Evolutionary conservation across 2,888 invertebrate genomes (phyloP).

Genomic region (Steinernema carpocapsae): DNA sequence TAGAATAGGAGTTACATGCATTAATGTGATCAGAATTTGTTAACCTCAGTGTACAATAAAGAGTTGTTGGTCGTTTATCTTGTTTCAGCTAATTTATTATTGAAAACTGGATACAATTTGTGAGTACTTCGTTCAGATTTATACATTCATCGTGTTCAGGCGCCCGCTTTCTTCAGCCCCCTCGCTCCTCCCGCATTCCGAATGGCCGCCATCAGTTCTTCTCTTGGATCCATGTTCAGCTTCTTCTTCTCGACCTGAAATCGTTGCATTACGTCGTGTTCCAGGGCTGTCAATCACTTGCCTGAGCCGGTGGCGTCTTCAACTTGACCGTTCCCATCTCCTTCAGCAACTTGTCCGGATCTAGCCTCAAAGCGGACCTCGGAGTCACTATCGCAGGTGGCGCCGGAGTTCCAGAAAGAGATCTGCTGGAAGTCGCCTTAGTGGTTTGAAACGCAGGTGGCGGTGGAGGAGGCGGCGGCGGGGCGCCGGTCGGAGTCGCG

Average conservation of each 20-base stretch:
- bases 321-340: constrained; percentile 23
- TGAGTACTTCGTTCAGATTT: background rate
- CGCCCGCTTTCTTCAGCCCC: background rate
- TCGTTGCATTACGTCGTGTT: no score
- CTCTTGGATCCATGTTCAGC: background rate
- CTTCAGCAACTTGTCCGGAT: background rate
- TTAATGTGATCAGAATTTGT: no score
- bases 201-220: constrained; percentile 14
- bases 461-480: background rate
- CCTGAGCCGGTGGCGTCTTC: constrained; percentile 2
- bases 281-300: background rate
- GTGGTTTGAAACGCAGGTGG: no score
- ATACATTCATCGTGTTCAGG: background rate
- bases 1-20: no score
- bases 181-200: background rate
- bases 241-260: constrained; percentile 7
- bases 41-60: background rate
- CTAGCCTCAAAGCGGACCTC: background rate
- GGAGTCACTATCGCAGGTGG: background rate
- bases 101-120: background rate
- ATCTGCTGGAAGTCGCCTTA: no score
- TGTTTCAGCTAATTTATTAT: background rate
- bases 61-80: background rate
- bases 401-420: no score
- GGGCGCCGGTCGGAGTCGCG: background rate